phyloP scores from a whole-genome alignment of 2,797 vertebrate species.

The Macrochelys suwanniensis region DNA sequence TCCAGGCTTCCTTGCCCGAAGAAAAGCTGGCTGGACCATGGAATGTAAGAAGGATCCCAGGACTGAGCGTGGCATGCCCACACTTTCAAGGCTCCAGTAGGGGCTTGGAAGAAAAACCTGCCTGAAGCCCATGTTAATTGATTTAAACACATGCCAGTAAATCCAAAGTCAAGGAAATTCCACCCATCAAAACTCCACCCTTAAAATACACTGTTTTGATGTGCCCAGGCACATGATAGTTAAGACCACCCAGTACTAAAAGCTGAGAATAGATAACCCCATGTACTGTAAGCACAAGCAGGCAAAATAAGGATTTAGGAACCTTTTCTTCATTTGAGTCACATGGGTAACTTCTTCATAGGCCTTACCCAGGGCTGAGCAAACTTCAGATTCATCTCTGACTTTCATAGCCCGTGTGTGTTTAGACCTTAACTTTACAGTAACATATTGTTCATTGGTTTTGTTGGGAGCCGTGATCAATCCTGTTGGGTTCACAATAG shows the following conservation, averaged over 20 bases:
- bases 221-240: background rate
- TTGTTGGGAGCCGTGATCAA: constrained; percentile 17
- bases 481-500: background rate
- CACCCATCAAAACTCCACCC: background rate
- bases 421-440: background rate
- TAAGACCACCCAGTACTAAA: background rate
- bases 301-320: constrained; percentile 14
- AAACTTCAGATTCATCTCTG: background rate
- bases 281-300: constrained; percentile 3
- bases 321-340: background rate
- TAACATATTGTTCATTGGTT: background rate
- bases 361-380: background rate
- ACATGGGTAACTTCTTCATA: background rate
- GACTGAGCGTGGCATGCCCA: constrained; percentile 47
- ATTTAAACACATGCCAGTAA: constrained; percentile 10
- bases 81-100: background rate
- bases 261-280: background rate
- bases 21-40: constrained; percentile 25
- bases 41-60: background rate
- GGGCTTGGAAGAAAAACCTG: background rate
- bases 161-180: background rate
- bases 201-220: background rate
- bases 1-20: constrained; percentile 20
- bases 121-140: background rate
- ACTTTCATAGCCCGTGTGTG: background rate